Evolutionary conservation across 2,888 invertebrate species (phyloP).

Genomic region (Polydrusus pterygomalis): DNA sequence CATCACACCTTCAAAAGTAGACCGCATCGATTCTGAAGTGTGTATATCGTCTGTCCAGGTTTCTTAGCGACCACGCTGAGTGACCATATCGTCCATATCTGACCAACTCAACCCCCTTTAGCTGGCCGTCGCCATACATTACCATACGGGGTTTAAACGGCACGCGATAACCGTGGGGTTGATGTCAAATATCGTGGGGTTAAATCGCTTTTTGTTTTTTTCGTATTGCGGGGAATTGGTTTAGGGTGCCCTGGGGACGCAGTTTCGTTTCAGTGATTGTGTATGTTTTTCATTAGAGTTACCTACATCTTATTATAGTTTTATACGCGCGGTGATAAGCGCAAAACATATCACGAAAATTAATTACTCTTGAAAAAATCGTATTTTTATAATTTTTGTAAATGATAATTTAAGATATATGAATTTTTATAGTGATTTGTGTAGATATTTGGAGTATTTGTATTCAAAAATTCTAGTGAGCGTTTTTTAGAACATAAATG

Average conservation of each 20-base stretch:
- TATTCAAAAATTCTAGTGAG: no score
- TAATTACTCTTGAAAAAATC: no score
- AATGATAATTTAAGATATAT: neutral
- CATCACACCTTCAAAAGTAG: conserved; percentile 25
- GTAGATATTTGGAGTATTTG: no score
- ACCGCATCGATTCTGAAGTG: conserved; percentile 42
- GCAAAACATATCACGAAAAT: no score
- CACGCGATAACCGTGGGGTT: conserved; percentile 28
- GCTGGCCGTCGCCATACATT: conserved; percentile 27
- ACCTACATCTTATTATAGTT: no score
- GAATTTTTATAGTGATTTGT: neutral
- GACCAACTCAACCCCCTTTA: conserved; percentile 43
- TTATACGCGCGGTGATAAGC: no score
- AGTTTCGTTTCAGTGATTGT: conserved; percentile 21
- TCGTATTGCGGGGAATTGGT: conserved; percentile 3
- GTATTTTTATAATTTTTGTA: no score
- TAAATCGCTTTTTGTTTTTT: conserved; percentile 35
- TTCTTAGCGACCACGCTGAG: conserved; percentile 54
- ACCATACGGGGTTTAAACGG: conserved; percentile 29
- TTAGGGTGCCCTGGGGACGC: conserved; percentile 15
- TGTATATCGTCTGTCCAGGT: conserved; percentile 49
- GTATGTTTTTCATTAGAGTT: neutral
- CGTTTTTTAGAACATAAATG: no score
- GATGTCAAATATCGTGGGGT: conserved; percentile 20
- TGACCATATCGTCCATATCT: no score